Base-by-base conservation (phyloP, 2,113 vertebrate genomes). In the Xiphophorus hellerii region DNA sequence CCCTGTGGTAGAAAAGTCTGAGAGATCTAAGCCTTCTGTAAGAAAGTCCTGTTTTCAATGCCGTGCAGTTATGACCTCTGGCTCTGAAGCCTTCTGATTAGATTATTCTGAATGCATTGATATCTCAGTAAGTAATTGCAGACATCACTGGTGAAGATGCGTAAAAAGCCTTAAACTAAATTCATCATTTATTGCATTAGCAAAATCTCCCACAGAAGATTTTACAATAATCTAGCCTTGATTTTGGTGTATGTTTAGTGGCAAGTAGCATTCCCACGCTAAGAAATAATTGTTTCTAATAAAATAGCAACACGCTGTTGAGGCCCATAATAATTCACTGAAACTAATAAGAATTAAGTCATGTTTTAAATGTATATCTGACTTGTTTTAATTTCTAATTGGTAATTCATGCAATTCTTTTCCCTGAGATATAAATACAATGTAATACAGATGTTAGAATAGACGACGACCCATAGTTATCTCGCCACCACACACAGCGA, bases 1-100 rank as follows among this genome's bases (percentile, higher is more conserved):
- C 65, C 83, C 86, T 71, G 4, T 30, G 74, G 81, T 76, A 89
- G 66, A 84, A 71, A 84, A 84, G 69, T 85, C 74, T 74, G 72
- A 70, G 20, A 76, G 70, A 88, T 80, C 63, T 66, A 44, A 12
- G 48, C 66, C 73, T 71, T 66, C 51, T 77, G 66, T 17, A 8
- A 78, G 71, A 81, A 39, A 76, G 76, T 75, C 22, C 27, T 35
- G 33, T 78, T 77, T 78, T 48, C 69, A 81, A 69, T 42, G 33
- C 79, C 61, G 28, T 62, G 69, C 27, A 66, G 71, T 51, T 75
- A 48, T 20, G 44, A 6, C 44, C 44, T 7, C 44, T 48, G 39
- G 10, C 44, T 20, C 44, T 48, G 39, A 42, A 42, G 14, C 14
- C 12, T 42, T 42, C 44, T 48, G 44, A 58, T 58, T 58, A n/a